These are phyloP conservation scores for Notolepis coatsorum DNA, from an alignment of 2,797 vertebrate genomes.

Conservation along the genomic window DNA sequence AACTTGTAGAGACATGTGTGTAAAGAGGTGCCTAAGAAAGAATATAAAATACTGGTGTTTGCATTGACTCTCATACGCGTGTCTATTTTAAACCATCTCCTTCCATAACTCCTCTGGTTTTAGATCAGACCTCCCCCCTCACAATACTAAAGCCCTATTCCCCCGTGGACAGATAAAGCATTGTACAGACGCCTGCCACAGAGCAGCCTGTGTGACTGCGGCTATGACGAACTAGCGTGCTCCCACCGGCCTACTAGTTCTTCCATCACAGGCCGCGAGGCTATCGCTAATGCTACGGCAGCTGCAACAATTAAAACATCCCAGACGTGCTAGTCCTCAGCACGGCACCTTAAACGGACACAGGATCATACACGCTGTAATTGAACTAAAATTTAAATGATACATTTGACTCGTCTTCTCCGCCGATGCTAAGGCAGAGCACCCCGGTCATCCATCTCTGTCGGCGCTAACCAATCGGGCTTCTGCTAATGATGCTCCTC, in stretches of 20 bases:
- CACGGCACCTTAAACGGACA: background rate
- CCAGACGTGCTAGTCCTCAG: background rate
- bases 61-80: no score
- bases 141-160: no score
- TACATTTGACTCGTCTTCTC: constrained; percentile 7
- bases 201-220: constrained; percentile 44
- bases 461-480: constrained; percentile 47
- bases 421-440: background rate
- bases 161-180: constrained; percentile 1
- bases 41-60: background rate
- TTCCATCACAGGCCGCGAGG: background rate
- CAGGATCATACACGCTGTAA: no score
- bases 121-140: no score
- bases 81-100: no score
- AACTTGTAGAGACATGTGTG: no score
- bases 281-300: constrained; percentile 20
- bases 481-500: constrained; percentile 39
- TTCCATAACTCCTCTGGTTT: no score
- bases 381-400: constrained; percentile 23
- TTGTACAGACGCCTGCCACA: constrained; percentile 22
- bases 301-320: constrained; percentile 2
- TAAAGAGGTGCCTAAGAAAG: background rate
- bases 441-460: constrained; percentile 47
- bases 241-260: constrained; percentile 10
- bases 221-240: constrained; percentile 46